phyloP scores from a whole-genome alignment of 2,888 invertebrate species.

The Sesia apiformis region DNA sequence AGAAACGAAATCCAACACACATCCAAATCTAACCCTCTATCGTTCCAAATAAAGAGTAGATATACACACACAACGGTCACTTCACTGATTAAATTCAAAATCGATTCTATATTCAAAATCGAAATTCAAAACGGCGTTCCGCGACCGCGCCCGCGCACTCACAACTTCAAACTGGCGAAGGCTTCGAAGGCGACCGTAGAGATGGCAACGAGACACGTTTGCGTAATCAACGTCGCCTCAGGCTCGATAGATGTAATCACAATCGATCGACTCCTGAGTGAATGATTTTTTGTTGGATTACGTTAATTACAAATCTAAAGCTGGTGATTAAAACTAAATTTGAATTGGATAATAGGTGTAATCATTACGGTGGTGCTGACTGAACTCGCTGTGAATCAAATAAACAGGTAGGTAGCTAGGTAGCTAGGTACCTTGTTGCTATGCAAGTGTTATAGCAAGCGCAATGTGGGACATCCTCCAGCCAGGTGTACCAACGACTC shows the following conservation, averaged over 20 bases:
- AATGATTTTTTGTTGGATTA: not conserved
- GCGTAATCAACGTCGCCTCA: conserved; percentile 24
- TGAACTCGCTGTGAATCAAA: no score
- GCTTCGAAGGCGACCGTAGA: conserved; percentile 24
- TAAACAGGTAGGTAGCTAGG: no score
- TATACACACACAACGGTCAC: conserved; percentile 7
- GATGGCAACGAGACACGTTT: conserved; percentile 24
- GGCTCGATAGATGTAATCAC: conserved; percentile 16
- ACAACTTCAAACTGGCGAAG: conserved; percentile 50
- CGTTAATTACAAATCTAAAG: not conserved
- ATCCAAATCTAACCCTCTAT: conserved; percentile 50
- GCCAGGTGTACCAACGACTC: no score
- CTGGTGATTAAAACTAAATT: not conserved
- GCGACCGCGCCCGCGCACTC: conserved; percentile 46
- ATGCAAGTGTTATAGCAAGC: no score
- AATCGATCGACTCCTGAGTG: conserved; percentile 3
- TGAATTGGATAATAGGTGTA: no score
- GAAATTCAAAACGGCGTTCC: not conserved
- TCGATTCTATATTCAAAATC: not conserved
- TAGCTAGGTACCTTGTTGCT: no score
- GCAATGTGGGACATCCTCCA: no score
- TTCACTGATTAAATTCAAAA: not conserved
- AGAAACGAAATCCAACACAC: conserved; percentile 25
- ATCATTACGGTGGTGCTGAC: no score
- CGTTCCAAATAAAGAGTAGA: conserved; percentile 57